These are phyloP conservation scores for Melanostoma scalare DNA, from an alignment of 2,888 invertebrate genomes.

Conservation along the genomic window DNA sequence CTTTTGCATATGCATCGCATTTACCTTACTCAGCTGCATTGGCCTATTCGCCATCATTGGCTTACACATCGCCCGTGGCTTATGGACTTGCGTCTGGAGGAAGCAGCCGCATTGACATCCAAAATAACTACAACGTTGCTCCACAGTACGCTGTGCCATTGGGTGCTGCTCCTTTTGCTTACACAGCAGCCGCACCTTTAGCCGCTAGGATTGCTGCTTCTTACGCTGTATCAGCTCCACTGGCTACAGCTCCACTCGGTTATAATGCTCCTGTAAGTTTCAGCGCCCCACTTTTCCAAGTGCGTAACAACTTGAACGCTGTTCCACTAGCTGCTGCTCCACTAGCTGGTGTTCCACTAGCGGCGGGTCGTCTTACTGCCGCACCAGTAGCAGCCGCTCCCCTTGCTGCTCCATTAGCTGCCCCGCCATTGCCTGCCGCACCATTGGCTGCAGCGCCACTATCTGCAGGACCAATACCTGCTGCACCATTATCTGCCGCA, in stretches of 20 bases:
- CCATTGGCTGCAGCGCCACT: neutral
- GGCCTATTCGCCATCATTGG: slow-evolving; percentile 75
- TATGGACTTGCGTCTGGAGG: slow-evolving; percentile 37
- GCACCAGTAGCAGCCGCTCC: neutral
- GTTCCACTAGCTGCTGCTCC: neutral
- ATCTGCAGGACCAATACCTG: slow-evolving; percentile 41
- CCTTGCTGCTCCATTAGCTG: slow-evolving; percentile 15
- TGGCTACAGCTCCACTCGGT: slow-evolving; percentile 73
- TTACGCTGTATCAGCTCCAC: slow-evolving; percentile 74
- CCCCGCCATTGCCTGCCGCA: neutral
- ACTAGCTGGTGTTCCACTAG: neutral
- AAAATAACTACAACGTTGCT: slow-evolving; percentile 63
- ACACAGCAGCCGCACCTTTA: slow-evolving; percentile 76
- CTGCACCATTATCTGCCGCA: slow-evolving; percentile 19
- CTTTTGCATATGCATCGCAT: slow-evolving; percentile 57
- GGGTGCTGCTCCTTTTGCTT: slow-evolving; percentile 81
- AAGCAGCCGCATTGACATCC: slow-evolving; percentile 64
- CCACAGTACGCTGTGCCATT: slow-evolving; percentile 84
- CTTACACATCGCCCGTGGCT: slow-evolving; percentile 29
- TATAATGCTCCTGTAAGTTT: slow-evolving; percentile 27
- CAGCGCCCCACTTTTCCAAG: neutral
- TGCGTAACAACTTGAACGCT: neutral
- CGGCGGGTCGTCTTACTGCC: too few relatives aligned
- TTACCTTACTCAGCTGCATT: slow-evolving; percentile 74
- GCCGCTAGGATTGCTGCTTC: slow-evolving; percentile 36